Percentiles rank a stretch among this genome's conserved stretches.
Evolutionary conservation across 2,888 invertebrate species (phyloP).

Genomic region (Scaptomyza parva): DNA sequence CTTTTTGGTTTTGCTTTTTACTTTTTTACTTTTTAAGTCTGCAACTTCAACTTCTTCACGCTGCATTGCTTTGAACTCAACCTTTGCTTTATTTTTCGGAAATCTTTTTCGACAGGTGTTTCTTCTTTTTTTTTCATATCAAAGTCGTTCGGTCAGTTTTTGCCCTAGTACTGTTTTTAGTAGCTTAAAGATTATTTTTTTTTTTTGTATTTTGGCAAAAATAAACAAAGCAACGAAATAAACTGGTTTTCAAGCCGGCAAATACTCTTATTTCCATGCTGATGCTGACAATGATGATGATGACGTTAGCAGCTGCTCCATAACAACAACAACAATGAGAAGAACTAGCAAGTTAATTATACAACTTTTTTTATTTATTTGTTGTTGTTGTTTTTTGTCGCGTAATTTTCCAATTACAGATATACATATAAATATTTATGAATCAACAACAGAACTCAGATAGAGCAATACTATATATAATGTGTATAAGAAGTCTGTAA

Average conservation of each 20-base stretch:
- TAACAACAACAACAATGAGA: background rate
- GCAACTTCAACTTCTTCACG: conserved; percentile 5
- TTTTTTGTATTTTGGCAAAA: conserved; percentile 36
- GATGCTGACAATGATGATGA: conserved; percentile 54
- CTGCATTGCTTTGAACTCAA: conserved; percentile 15
- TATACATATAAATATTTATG: conserved; percentile 4
- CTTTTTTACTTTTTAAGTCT: conserved; percentile 6
- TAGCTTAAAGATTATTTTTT: conserved; percentile 15
- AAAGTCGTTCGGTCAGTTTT: conserved; percentile 53
- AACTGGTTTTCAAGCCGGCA: conserved; percentile 48
- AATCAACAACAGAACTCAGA: conserved; percentile 3
- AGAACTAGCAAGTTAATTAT: conserved; percentile 14
- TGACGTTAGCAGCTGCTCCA: conserved; percentile 53
- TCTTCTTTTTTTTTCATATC: conserved; percentile 16
- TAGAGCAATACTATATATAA: conserved; percentile 1
- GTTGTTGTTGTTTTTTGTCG: conserved; percentile 16
- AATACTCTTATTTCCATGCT: conserved; percentile 5
- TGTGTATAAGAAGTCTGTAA: background rate
- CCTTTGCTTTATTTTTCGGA: conserved; percentile 15
- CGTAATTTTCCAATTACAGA: conserved; percentile 31
- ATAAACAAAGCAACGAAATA: conserved; percentile 30
- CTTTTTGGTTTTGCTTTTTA: conserved; percentile 4
- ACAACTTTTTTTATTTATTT: background rate
- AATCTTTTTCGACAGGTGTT: conserved; percentile 57
- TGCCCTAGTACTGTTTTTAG: conserved; percentile 14